phyloP scores from a whole-genome alignment of 2,113 vertebrate species.

The Bos javanicus region DNA sequence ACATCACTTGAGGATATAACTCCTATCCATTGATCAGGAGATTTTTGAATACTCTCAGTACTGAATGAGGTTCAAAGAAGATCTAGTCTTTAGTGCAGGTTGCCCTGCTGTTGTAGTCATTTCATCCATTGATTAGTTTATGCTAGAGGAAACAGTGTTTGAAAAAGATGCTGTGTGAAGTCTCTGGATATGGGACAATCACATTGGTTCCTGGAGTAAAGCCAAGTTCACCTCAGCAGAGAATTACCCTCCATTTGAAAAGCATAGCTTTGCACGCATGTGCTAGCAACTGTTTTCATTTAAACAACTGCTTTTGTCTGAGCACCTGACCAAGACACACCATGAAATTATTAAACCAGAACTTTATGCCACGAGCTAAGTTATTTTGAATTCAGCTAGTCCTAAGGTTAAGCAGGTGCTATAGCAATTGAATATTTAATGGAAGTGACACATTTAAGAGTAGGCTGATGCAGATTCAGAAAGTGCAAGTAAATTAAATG shows the following conservation, averaged over 20 bases:
- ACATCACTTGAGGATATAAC: neutral
- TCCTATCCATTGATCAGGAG: neutral
- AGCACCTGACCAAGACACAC: neutral
- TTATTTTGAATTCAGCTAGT: constrained; percentile 33
- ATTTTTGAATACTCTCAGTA: neutral
- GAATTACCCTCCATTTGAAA: neutral
- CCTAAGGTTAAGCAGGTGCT: constrained; percentile 44
- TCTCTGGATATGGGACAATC: neutral
- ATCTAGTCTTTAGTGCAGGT: neutral
- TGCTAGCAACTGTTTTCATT: neutral
- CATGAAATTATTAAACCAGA: neutral
- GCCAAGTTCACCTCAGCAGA: neutral
- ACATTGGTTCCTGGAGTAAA: neutral
- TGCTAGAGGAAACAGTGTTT: neutral
- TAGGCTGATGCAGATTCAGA: constrained; percentile 55
- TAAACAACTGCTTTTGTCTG: neutral
- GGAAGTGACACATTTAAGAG: constrained; percentile 49
- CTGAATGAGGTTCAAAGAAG: neutral
- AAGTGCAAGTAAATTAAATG: constrained; percentile 55
- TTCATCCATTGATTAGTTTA: neutral
- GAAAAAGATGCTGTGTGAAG: neutral
- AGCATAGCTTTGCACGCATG: neutral
- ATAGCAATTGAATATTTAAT: constrained; percentile 32
- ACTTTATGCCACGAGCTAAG: neutral
- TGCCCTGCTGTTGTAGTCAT: neutral